Conservation (phyloP, 2,113 vertebrate genomes). For the Macroglossus sobrinus region DNA sequence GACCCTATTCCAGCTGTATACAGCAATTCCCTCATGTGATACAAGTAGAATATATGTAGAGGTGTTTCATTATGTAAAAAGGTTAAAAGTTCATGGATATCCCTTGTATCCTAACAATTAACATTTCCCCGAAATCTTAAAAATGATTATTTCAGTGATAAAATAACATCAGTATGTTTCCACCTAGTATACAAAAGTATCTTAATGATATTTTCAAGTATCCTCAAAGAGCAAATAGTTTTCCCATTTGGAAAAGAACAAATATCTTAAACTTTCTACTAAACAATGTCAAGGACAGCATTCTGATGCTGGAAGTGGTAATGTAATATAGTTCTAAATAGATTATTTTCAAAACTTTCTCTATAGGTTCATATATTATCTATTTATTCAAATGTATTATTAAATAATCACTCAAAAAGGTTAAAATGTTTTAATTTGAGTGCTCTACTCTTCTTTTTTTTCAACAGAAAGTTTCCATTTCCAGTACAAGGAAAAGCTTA, state of each 20-base stretch:
- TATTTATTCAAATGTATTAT: background rate
- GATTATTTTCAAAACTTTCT: constrained; percentile 3
- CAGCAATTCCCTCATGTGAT: background rate
- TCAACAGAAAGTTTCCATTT: background rate
- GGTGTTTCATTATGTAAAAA: background rate
- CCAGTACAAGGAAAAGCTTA: background rate
- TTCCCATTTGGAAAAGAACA: background rate
- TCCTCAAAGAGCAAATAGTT: background rate
- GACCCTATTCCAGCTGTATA: background rate
- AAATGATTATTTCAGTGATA: background rate
- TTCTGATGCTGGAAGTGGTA: background rate
- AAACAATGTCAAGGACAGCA: background rate
- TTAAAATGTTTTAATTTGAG: background rate
- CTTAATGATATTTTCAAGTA: background rate
- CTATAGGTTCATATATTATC: background rate
- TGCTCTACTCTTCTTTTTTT: background rate
- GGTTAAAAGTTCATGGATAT: background rate
- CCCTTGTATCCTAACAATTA: background rate
- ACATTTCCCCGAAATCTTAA: background rate
- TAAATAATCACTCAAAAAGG: constrained; percentile 4
- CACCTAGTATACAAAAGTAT: background rate
- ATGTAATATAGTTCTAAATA: background rate
- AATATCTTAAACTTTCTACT: background rate
- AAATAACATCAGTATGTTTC: background rate
- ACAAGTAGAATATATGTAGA: background rate